Evolutionary conservation across 2,888 invertebrate genomes (phyloP), one percentile per base, ranked within the genome.

Genomic region (Conistra vaccinii): DNA sequence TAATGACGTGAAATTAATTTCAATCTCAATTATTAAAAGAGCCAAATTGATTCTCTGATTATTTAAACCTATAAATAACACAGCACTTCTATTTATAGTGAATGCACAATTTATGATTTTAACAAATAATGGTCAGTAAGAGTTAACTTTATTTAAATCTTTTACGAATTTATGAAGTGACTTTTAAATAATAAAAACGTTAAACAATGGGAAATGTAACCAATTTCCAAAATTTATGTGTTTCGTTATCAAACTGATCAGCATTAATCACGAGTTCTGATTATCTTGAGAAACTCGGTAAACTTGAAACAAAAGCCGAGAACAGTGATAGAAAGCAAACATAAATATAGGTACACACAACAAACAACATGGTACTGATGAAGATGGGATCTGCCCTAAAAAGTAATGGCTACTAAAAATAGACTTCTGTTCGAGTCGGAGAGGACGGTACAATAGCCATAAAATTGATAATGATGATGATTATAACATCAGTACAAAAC

Each of bases 341-440:
- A 73, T 58, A 17, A 67, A 76, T 45, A 76, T 45, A n/a, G 10
- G 10, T 53, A n/a, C 51, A 26, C 35, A 71, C n/a, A n/a, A n/a
- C n/a, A n/a, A n/a, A 76, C 48, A 73, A 62, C 53, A 62, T 60
- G 26, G 66, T 69, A 57, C 62, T 76, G 53, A 81, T 70, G 57
- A 39, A 73, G 66, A 77, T 77, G 26, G 7, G 66, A 68, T 58
- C 70, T 69, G 66, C 69, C 69, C 73, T 80, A 73, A 77, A 83
- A 70, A 71, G 74, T 84, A 85, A 84, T 84, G 61, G 69, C 32
- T 29, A 68, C 80, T 84, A 74, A 84, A 86, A 82, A 85, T 85
- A 86, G 67, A 73, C 67, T 71, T 48, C 72, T 73, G 68, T 73
- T 79, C 63, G 23, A 58, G 58, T 73, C 45, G 39, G 67, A 65